Conservation (phyloP, 2,797 vertebrate genomes). For the Trematomus bernacchii region DNA sequence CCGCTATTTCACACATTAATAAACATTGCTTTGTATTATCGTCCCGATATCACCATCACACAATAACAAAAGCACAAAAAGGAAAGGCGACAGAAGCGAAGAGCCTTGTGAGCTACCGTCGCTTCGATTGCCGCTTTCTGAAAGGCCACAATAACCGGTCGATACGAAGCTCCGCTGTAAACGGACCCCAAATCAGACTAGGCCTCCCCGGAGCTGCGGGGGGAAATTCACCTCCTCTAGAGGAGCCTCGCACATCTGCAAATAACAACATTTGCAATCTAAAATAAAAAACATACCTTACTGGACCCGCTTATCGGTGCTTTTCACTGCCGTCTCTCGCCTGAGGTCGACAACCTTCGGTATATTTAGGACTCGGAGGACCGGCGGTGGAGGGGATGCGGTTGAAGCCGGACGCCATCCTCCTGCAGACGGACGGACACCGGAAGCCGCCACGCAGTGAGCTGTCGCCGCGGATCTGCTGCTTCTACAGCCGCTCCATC, state of each 20-base stretch:
- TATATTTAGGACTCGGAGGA: slow-evolving; percentile 49
- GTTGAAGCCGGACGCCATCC: slow-evolving; percentile 81
- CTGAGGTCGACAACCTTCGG: slow-evolving; percentile 39
- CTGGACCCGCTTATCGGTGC: slow-evolving; percentile 27
- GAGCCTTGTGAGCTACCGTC: background rate
- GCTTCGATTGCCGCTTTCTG: slow-evolving; percentile 15
- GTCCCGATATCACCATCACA: accelerated
- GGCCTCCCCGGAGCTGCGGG: slow-evolving; percentile 69
- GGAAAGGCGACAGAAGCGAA: background rate
- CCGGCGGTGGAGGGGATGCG: slow-evolving; percentile 75
- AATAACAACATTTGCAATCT: background rate
- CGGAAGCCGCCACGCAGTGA: slow-evolving; percentile 79
- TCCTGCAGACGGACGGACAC: slow-evolving; percentile 80
- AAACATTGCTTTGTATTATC: accelerated
- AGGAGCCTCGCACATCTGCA: slow-evolving; percentile 29
- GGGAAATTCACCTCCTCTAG: slow-evolving; percentile 42
- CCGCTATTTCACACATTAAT: background rate
- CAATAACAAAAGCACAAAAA: accelerated
- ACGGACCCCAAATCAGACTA: slow-evolving; percentile 51
- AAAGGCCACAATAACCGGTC: slow-evolving; percentile 52
- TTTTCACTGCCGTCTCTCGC: slow-evolving; percentile 16
- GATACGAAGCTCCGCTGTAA: slow-evolving; percentile 32
- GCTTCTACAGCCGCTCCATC: slow-evolving; percentile 39
- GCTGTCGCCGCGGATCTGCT: slow-evolving; percentile 29
- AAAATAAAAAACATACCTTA: slow-evolving; percentile 25